phyloP scores from a whole-genome alignment of 1,140 invertebrate genomes.

The Subanguina moxae region DNA sequence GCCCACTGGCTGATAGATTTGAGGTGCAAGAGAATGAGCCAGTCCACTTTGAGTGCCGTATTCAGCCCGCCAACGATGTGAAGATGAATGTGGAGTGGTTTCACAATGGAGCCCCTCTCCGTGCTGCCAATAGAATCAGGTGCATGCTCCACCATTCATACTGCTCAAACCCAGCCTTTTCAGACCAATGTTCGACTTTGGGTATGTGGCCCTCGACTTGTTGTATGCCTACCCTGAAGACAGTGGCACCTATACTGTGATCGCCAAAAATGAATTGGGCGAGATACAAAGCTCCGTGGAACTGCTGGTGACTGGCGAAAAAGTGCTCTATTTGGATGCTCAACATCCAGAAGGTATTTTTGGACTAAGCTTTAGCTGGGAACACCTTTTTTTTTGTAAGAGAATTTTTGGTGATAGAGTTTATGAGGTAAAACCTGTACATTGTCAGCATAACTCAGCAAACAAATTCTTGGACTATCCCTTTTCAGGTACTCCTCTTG shows the following conservation, averaged over 20 bases:
- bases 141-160: slow-evolving; percentile 86
- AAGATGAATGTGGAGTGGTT: slow-evolving; percentile 66
- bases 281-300: slow-evolving; percentile 48
- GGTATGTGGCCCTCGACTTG: slow-evolving; percentile 62
- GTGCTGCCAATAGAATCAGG: slow-evolving; percentile 77
- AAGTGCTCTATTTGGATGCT: slow-evolving; percentile 84
- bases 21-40: slow-evolving; percentile 71
- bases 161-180: slow-evolving; percentile 29
- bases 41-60: slow-evolving; percentile 86
- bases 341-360: slow-evolving; percentile 76
- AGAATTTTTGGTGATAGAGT: no score
- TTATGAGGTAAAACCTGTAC: no score
- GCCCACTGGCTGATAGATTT: slow-evolving; percentile 38
- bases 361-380: not conserved
- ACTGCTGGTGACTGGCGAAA: slow-evolving; percentile 65
- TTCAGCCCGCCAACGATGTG: slow-evolving; percentile 90
- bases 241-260: slow-evolving; percentile 54
- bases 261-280: slow-evolving; percentile 55
- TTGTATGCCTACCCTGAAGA: slow-evolving; percentile 54
- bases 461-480: no score
- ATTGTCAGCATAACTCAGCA: no score
- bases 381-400: no score
- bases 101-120: slow-evolving; percentile 52
- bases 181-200: slow-evolving; percentile 55
- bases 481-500: no score